phyloP scores from a whole-genome alignment of 2,113 vertebrate species.

The Nycticebus coucang region DNA sequence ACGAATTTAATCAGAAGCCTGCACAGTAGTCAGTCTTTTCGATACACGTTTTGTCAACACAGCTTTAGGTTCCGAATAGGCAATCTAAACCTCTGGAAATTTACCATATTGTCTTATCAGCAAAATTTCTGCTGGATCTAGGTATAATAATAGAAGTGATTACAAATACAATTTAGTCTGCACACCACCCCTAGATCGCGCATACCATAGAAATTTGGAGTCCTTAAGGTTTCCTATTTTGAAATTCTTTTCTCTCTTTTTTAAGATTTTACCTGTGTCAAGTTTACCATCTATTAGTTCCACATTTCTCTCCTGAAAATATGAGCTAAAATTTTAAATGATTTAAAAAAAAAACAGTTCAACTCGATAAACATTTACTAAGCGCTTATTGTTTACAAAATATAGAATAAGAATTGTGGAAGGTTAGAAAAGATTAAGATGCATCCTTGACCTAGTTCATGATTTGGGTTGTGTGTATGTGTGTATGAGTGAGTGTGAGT shows the following conservation, averaged over 20 bases:
- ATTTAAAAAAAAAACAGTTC: background rate
- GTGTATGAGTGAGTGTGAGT: background rate
- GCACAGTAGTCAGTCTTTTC: background rate
- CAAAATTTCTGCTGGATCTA: slow-evolving; percentile 37
- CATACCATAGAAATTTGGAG: background rate
- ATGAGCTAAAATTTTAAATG: slow-evolving; percentile 21
- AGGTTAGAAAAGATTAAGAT: background rate
- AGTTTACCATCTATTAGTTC: background rate
- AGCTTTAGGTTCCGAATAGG: slow-evolving; percentile 43
- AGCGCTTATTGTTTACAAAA: background rate
- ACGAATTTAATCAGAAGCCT: slow-evolving; percentile 56
- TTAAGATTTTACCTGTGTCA: background rate
- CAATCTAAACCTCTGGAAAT: background rate
- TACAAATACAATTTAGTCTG: slow-evolving; percentile 21
- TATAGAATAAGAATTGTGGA: background rate
- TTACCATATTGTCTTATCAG: background rate
- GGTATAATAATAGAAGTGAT: background rate
- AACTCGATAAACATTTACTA: background rate
- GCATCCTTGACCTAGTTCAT: background rate
- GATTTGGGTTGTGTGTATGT: background rate
- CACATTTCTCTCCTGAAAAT: background rate
- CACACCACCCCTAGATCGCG: background rate
- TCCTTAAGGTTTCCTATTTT: background rate
- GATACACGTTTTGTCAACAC: slow-evolving; percentile 51
- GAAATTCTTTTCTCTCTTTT: background rate